Percentiles rank a stretch among this genome's conserved stretches.
These are phyloP conservation scores for Saturnia japonica DNA, from an alignment of 2,888 invertebrate species.

Conservation along the genomic window DNA sequence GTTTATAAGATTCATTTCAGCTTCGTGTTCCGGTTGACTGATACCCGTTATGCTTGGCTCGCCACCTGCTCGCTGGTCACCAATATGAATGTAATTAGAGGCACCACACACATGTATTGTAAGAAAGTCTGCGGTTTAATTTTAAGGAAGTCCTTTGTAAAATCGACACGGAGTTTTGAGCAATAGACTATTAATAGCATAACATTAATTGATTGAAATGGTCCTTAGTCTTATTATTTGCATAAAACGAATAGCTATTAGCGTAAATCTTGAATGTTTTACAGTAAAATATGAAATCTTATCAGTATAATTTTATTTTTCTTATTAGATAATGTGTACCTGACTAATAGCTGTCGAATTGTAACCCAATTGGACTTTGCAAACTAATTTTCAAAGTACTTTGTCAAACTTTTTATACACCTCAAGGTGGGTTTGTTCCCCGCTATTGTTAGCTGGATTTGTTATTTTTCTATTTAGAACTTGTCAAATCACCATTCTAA, in stretches of 20 bases:
- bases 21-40: constrained; percentile 57
- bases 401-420: too few species aligned
- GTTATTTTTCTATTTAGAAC: neutral
- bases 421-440: too few species aligned
- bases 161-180: constrained; percentile 20
- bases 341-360: neutral
- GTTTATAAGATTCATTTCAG: constrained; percentile 29
- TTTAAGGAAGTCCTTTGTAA: constrained; percentile 61
- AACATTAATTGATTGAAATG: neutral
- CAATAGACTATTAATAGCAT: constrained; percentile 13
- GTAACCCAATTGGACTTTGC: neutral
- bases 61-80: constrained; percentile 75
- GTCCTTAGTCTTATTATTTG: neutral
- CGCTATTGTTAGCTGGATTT: neutral
- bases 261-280: neutral
- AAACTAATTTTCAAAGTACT: neutral
- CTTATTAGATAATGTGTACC: neutral
- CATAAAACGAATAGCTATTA: neutral
- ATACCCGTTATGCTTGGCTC: constrained; percentile 65
- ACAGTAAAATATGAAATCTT: neutral
- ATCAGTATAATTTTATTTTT: neutral
- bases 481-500: neutral
- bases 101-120: constrained; percentile 51
- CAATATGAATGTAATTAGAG: constrained; percentile 78
- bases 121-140: constrained; percentile 67